Evolutionary conservation across 1,140 invertebrate species (phyloP), one percentile per base, ranked within the genome.

Genomic region (Holotrichia oblita): DNA sequence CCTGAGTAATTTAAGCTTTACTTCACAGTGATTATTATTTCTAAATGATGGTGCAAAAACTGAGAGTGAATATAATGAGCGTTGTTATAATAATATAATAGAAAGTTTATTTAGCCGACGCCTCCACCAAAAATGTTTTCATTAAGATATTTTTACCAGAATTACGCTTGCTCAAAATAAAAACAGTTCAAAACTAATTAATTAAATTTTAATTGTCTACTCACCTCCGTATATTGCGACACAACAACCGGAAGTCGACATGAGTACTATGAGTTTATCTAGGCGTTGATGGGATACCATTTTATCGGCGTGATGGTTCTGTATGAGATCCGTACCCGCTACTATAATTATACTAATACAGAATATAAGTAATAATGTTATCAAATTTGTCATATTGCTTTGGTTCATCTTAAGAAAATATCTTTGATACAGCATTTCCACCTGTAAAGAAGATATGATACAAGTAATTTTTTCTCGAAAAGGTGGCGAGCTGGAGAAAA

Each of bases 371-470:
- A 97, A 87, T 27, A 97, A 89, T 6, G 91, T 93, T 75, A 97
- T 89, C 48, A 97, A 90, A 83, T 95, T 93, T 0, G 93, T 95
- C 89, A 96, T 93, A 86, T 96, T 97, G 82, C 93, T 94, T 87
- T 97, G 95, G 89, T 97, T 97, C 91, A 97, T 95, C 78, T 96
- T 93, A 77, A 97, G 90, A 86, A 97, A 97, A 88, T 98, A 98
- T 61, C 95, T 91, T 87, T 97, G 96, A 88, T 97, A 97, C 69
- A 97, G 87, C 90, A 93, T 93, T 88, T 97, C 96, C 83, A 97
- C 94, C 92, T 96, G 88, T 20, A 86, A 86, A 80, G 80, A 80
- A 83, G 40, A 6, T 20, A 22, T 8, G n/a, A 64, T 48, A 12
- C 6, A 3, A 12, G 44, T n/a, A n/a, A n/a, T 42, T 42, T 9